A percentile compares a stretch with the other conserved stretches of the same genome.
Evolutionary conservation across 2,797 vertebrate genomes (phyloP).

Genomic region (Phylloscopus collybita): DNA sequence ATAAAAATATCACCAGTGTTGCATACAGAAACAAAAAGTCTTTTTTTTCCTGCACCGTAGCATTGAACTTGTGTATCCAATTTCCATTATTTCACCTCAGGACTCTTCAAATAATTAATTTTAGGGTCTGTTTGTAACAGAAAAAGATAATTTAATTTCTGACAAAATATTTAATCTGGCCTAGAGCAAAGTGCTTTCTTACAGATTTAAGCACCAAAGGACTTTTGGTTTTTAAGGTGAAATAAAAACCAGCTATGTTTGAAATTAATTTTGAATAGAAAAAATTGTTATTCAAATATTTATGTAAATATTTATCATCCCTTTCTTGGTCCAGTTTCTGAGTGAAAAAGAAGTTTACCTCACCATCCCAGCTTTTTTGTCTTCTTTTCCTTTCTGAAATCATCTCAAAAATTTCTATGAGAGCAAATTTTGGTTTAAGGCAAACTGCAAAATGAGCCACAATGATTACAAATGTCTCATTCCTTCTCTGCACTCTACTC

Average conservation of each 20-base stretch:
- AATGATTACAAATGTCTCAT: background rate
- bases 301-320: background rate
- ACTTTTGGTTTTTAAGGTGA: background rate
- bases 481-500: background rate
- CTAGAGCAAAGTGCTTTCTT: background rate
- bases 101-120: slow-evolving; percentile 28
- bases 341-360: background rate
- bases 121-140: background rate
- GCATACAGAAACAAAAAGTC: background rate
- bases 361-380: background rate
- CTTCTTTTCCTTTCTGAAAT: background rate
- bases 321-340: background rate
- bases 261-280: background rate
- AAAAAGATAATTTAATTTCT: slow-evolving; percentile 10
- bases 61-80: background rate
- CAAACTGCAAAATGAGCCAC: background rate
- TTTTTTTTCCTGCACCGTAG: background rate
- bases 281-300: background rate
- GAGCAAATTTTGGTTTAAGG: background rate
- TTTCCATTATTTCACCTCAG: slow-evolving; percentile 18
- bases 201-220: background rate
- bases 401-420: background rate
- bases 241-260: background rate
- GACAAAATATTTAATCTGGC: background rate
- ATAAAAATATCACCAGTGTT: background rate